phyloP scores from a whole-genome alignment of 2,113 vertebrate genomes.

The Petroica traversi region DNA sequence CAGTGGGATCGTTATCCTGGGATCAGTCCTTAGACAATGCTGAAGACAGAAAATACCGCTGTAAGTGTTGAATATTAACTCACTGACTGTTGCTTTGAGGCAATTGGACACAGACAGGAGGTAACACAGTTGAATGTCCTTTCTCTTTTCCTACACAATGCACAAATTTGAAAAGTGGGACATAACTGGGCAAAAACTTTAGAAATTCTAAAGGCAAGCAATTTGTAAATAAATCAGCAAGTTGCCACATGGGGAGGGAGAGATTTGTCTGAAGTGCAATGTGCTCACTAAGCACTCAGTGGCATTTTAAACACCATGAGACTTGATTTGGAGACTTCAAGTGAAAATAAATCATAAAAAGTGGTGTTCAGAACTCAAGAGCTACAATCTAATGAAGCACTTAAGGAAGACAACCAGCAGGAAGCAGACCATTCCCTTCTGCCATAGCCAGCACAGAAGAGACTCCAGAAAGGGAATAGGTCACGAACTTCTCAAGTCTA shows the following conservation, averaged over 20 bases:
- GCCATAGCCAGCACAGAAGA: neutral
- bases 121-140: neutral
- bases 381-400: neutral
- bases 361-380: neutral
- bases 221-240: slow-evolving; percentile 23
- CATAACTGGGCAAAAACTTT: neutral
- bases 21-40: neutral
- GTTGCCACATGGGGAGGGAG: neutral
- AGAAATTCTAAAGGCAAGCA: neutral
- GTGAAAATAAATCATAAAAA: neutral
- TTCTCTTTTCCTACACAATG: neutral
- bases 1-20: neutral
- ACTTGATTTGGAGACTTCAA: neutral
- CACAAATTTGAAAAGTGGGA: neutral
- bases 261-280: neutral
- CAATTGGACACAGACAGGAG: neutral
- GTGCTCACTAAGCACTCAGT: neutral
- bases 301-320: neutral
- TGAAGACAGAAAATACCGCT: neutral
- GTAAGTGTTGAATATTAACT: neutral
- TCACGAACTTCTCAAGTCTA: neutral
- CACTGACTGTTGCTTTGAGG: neutral
- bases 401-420: neutral
- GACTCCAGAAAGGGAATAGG: neutral
- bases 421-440: neutral